Evolutionary conservation across 2,113 vertebrate genomes (phyloP).

Genomic region (Vulpes vulpes): DNA sequence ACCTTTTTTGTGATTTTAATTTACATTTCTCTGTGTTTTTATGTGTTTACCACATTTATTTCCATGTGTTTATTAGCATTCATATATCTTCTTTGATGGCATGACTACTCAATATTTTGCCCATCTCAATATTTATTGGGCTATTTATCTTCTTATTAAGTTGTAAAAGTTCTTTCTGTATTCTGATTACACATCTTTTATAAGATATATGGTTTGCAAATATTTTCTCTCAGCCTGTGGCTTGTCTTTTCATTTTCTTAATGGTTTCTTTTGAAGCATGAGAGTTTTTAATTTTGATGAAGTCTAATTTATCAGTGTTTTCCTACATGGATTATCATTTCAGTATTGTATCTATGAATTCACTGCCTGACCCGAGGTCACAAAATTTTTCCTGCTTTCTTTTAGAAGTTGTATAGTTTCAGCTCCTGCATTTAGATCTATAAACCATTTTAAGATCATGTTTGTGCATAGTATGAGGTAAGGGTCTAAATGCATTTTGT

Average conservation of each 20-base stretch:
- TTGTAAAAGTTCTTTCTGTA: neutral
- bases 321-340: neutral
- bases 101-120: neutral
- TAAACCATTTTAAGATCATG: neutral
- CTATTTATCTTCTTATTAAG: neutral
- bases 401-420: neutral
- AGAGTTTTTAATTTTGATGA: neutral
- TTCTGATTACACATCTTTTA: neutral
- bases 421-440: neutral
- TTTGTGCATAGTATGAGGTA: neutral
- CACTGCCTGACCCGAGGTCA: neutral
- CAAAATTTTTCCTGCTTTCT: neutral
- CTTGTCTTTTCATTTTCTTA: constrained; percentile 11
- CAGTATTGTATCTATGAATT: neutral
- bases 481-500: neutral
- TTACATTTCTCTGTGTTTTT: constrained; percentile 38
- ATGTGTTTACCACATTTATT: neutral
- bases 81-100: neutral
- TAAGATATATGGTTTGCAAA: neutral
- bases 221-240: neutral
- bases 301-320: neutral
- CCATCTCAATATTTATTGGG: neutral
- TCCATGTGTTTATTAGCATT: constrained; percentile 26
- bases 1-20: neutral
- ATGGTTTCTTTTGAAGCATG: neutral